These are phyloP conservation scores for Liodrosophila aerea DNA, from an alignment of 2,888 invertebrate genomes.

Conservation along the genomic window DNA sequence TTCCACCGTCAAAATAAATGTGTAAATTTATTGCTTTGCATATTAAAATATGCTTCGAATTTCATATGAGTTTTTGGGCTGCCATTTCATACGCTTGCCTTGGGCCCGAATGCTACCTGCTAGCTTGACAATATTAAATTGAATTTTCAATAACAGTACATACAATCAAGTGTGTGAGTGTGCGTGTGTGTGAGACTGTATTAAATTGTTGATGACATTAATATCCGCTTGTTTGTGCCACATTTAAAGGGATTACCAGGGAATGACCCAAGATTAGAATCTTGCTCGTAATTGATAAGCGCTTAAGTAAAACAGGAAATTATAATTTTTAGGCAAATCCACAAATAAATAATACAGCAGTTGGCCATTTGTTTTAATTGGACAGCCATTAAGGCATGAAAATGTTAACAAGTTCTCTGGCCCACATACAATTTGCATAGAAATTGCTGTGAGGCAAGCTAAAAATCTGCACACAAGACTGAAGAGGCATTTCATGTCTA, in stretches of 20 bases:
- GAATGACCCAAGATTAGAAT: conserved; percentile 50
- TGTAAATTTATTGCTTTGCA: conserved; percentile 14
- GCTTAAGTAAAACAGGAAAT: conserved; percentile 62
- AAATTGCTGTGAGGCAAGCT: conserved; percentile 11
- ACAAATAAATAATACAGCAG: conserved; percentile 44
- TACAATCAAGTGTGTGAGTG: conserved; percentile 1
- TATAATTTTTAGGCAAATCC: conserved; percentile 36
- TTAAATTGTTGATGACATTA: conserved; percentile 72
- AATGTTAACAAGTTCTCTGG: conserved; percentile 5
- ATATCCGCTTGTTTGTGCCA: conserved; percentile 67
- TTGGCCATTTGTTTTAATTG: conserved; percentile 55
- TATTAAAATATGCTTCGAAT: conserved; percentile 60
- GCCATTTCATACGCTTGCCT: conserved; percentile 33
- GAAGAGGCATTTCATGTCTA: conserved; percentile 13
- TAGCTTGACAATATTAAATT: conserved; percentile 51
- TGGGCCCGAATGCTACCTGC: conserved; percentile 2
- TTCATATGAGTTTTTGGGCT: conserved; percentile 58
- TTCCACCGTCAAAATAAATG: conserved; percentile 25
- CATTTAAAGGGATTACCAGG: conserved; percentile 53
- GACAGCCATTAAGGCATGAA: conserved; percentile 22
- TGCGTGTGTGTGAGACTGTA: conserved; percentile 10
- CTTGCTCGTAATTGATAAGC: conserved; percentile 55
- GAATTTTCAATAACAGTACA: conserved; percentile 60
- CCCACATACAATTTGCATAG: conserved; percentile 24
- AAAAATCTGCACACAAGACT: conserved; percentile 20